Percentiles rank a stretch among this genome's conserved stretches.
These are phyloP conservation scores for Danaus chrysippus DNA, from an alignment of 2,888 invertebrate species.

Conservation along the genomic window DNA sequence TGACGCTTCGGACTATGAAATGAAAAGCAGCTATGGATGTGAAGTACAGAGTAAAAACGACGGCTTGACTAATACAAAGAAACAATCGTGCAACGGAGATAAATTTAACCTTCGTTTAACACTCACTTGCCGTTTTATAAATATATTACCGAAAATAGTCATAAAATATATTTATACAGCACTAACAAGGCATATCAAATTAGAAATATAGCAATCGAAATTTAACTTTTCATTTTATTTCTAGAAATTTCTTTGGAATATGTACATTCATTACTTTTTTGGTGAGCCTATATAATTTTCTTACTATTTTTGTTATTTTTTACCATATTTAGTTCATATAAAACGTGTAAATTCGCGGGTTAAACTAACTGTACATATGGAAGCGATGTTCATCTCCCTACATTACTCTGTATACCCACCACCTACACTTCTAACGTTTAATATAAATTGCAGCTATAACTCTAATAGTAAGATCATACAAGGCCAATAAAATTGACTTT, in stretches of 20 bases:
- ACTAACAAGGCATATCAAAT: neutral
- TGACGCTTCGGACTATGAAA: constrained; percentile 21
- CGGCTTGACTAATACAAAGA: constrained; percentile 27
- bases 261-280: too few species aligned
- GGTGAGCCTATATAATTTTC: too few species aligned
- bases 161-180: neutral
- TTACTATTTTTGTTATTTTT: too few species aligned
- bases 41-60: constrained; percentile 28
- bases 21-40: constrained; percentile 25
- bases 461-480: constrained; percentile 42
- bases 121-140: constrained; percentile 16
- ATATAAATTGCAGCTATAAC: constrained; percentile 48
- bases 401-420: constrained; percentile 36
- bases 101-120: constrained; percentile 26
- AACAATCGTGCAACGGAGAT: constrained; percentile 29
- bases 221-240: too few species aligned
- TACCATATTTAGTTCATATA: too few species aligned
- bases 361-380: too few species aligned
- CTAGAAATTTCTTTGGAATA: too few species aligned
- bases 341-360: too few species aligned
- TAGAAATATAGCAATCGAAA: too few species aligned
- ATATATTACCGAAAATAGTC: constrained; percentile 11
- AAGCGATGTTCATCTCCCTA: neutral
- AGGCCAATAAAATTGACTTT: constrained; percentile 50
- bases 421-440: constrained; percentile 44